Conservation (phyloP, 2,113 vertebrate species). For the Zosterops pallidus region DNA sequence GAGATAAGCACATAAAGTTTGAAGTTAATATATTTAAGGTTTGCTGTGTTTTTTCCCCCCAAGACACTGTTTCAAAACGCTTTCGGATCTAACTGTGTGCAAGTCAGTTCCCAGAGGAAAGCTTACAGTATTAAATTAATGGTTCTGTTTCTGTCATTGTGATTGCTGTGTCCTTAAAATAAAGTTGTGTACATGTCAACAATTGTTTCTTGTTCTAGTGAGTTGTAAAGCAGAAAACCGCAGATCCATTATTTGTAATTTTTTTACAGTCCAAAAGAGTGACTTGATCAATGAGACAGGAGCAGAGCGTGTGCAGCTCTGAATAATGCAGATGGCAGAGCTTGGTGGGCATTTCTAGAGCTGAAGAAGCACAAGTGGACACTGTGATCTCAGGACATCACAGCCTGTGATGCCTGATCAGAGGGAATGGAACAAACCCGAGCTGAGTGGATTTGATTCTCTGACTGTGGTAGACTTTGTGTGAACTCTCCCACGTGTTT, state of each 20-base stretch:
- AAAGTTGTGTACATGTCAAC: constrained; percentile 71
- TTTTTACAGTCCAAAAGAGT: constrained; percentile 41
- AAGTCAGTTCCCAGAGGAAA: constrained; percentile 64
- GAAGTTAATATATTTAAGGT: constrained; percentile 75
- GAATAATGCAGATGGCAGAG: constrained; percentile 3
- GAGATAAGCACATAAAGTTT: constrained; percentile 76
- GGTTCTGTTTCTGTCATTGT: constrained; percentile 65
- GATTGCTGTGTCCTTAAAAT: constrained; percentile 78
- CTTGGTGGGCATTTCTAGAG: neutral
- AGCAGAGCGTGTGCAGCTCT: constrained; percentile 1
- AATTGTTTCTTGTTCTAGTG: constrained; percentile 60
- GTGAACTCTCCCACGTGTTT: neutral
- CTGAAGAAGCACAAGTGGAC: constrained; percentile 18
- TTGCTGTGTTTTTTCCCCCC: constrained; percentile 70
- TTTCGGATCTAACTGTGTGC: constrained; percentile 56
- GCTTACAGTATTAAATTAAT: constrained; percentile 70
- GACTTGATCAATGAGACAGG: constrained; percentile 14
- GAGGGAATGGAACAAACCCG: neutral
- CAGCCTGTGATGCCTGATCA: neutral
- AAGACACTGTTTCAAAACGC: constrained; percentile 61
- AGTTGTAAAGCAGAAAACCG: constrained; percentile 21
- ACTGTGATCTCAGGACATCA: neutral
- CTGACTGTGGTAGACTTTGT: neutral
- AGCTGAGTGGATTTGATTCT: neutral
- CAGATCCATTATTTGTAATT: neutral